phyloP scores from a whole-genome alignment of 2,888 invertebrate genomes.

The Strigamia transsilvanica region DNA sequence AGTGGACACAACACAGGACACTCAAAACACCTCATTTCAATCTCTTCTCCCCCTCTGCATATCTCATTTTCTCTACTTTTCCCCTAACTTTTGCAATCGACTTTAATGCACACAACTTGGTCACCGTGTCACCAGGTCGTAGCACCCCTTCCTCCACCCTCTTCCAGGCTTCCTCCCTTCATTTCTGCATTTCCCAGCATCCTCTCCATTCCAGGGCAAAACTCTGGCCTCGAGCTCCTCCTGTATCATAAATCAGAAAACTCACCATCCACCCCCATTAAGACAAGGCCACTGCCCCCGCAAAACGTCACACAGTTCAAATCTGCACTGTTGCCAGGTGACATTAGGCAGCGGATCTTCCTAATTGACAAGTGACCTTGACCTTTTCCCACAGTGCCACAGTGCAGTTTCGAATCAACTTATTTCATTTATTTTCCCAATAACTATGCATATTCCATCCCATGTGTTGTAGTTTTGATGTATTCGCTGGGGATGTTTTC shows the following conservation, averaged over 20 bases:
- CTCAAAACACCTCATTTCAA: conserved; percentile 6
- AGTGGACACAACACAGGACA: conserved; percentile 32
- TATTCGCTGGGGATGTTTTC: conserved; percentile 26
- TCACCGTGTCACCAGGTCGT: conserved; percentile 49
- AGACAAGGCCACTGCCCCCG: conserved; percentile 47
- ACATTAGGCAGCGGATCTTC: conserved; percentile 37
- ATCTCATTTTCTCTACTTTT: conserved; percentile 7
- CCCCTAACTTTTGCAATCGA: conserved; percentile 24
- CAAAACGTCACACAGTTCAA: conserved; percentile 23
- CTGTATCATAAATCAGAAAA: conserved; percentile 30
- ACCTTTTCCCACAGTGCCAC: conserved; percentile 42
- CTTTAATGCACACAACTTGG: conserved; percentile 33
- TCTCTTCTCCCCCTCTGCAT: conserved; percentile 22
- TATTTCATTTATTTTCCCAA: background rate
- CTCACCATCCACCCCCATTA: conserved; percentile 40
- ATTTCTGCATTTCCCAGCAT: conserved; percentile 48
- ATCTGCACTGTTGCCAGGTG: conserved; percentile 47
- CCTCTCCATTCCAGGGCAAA: conserved; percentile 36
- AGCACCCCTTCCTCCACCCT: conserved; percentile 3
- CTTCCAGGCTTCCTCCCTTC: background rate
- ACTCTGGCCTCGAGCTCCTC: conserved; percentile 46
- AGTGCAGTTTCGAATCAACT: background rate
- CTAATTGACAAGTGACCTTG: conserved; percentile 38
- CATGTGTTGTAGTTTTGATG: background rate
- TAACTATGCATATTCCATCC: background rate